phyloP scores from a whole-genome alignment of 2,888 invertebrate genomes.

The Platycheirus albimanus region DNA sequence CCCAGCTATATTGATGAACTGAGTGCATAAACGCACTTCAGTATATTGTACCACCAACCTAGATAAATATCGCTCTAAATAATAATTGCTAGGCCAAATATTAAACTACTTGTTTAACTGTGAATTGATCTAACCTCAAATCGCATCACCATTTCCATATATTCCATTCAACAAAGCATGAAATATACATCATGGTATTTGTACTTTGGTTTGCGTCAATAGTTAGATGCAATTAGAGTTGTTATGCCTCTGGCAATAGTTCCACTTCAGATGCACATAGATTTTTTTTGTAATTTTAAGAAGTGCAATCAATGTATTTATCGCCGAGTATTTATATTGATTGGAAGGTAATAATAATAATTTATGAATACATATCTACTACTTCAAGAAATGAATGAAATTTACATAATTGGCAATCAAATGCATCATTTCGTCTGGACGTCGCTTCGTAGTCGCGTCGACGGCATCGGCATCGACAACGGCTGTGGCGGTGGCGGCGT shows the following conservation, averaged over 20 bases:
- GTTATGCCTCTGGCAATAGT: constrained; percentile 6
- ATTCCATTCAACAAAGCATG: no score
- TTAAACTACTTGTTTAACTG: constrained; percentile 10
- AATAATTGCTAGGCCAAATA: constrained; percentile 11
- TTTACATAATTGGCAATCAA: constrained; percentile 67
- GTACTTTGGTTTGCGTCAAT: neutral
- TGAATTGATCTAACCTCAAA: constrained; percentile 26
- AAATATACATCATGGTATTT: neutral
- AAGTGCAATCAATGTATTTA: constrained; percentile 35
- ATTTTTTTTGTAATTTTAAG: constrained; percentile 16
- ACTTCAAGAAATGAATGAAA: constrained; percentile 19
- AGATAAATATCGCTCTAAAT: constrained; percentile 1
- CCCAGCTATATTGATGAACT: no score
- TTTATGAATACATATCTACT: constrained; percentile 20
- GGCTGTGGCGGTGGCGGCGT: no score
- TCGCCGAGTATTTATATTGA: constrained; percentile 25
- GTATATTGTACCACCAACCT: no score
- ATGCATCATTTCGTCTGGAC: constrained; percentile 39
- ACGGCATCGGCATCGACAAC: constrained; percentile 6
- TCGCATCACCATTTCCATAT: neutral
- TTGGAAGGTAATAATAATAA: constrained; percentile 20
- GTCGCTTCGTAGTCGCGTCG: no score
- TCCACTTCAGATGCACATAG: neutral
- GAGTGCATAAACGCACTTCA: no score
- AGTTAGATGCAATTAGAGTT: constrained; percentile 23